phyloP scores from a whole-genome alignment of 1,140 invertebrate species.

The Ylistrum balloti region DNA sequence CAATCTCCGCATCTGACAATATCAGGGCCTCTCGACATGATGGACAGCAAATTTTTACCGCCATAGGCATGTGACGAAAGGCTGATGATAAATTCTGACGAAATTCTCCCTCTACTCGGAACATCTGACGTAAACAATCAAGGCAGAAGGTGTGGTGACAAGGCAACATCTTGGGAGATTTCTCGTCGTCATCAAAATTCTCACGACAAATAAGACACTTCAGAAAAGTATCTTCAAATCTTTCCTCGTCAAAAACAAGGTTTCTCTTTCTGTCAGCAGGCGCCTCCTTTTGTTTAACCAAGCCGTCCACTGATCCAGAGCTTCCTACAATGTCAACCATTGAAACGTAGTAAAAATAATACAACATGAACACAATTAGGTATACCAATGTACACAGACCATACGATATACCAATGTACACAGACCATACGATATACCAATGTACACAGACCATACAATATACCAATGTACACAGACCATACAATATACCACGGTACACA shows the following conservation, averaged over 20 bases:
- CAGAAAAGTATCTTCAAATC: constrained; percentile 79
- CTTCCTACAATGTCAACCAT: too few relatives aligned
- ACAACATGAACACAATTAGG: too few relatives aligned
- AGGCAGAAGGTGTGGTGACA: constrained; percentile 82
- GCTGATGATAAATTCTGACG: constrained; percentile 76
- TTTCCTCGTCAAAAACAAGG: constrained; percentile 78
- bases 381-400: too few relatives aligned
- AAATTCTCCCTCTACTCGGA: constrained; percentile 79
- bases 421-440: too few relatives aligned
- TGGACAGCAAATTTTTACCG: constrained; percentile 85
- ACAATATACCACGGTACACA: too few relatives aligned
- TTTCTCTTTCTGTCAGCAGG: constrained; percentile 68
- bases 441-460: too few relatives aligned
- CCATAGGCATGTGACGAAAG: constrained; percentile 76
- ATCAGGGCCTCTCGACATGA: constrained; percentile 97
- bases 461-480: too few relatives aligned
- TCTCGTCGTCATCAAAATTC: constrained; percentile 76
- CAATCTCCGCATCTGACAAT: constrained; percentile 85
- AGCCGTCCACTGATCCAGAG: too few relatives aligned
- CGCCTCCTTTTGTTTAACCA: too few relatives aligned
- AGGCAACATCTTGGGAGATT: constrained; percentile 79
- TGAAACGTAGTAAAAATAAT: too few relatives aligned
- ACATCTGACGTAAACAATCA: constrained; percentile 84
- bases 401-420: too few relatives aligned
- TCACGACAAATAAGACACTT: constrained; percentile 81